Percentiles rank a stretch among this genome's conserved stretches.
Conservation (phyloP, 1,140 invertebrate species). For the Delia radicum region DNA sequence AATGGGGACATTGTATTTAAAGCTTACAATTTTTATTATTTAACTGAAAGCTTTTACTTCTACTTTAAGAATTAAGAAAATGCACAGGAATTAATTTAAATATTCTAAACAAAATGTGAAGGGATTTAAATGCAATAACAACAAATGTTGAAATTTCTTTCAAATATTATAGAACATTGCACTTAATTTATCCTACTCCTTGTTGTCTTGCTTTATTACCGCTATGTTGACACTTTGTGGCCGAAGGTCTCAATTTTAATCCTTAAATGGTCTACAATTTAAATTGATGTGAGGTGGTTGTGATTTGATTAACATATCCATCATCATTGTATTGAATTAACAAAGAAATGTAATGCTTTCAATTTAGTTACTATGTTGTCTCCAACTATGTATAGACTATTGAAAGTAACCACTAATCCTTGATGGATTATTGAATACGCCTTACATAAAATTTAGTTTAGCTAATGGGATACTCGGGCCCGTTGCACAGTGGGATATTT, state of each 20-base stretch:
- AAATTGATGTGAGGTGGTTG: no score
- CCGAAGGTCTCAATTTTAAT: constrained; percentile 12
- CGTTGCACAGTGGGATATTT: no score
- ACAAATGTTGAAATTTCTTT: constrained; percentile 11
- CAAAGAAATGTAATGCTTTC: neutral
- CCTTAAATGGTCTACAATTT: constrained; percentile 16
- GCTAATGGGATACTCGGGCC: constrained; percentile 21
- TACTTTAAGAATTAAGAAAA: constrained; percentile 15
- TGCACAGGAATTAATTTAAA: neutral
- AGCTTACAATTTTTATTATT: neutral
- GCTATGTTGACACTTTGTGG: neutral
- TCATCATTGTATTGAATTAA: neutral
- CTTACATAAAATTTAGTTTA: constrained; percentile 9
- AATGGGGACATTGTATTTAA: neutral
- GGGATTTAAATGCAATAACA: constrained; percentile 18
- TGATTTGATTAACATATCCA: constrained; percentile 5
- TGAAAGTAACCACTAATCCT: constrained; percentile 30
- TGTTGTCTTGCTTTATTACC: neutral
- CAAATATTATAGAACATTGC: constrained; percentile 9
- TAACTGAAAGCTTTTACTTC: no score
- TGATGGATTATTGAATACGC: neutral
- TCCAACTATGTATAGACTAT: neutral
- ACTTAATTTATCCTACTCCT: neutral
- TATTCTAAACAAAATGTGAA: neutral
- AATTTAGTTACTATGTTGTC: neutral